Evolutionary conservation across 2,113 vertebrate species (phyloP).

Genomic region (Eurystomus gularis): DNA sequence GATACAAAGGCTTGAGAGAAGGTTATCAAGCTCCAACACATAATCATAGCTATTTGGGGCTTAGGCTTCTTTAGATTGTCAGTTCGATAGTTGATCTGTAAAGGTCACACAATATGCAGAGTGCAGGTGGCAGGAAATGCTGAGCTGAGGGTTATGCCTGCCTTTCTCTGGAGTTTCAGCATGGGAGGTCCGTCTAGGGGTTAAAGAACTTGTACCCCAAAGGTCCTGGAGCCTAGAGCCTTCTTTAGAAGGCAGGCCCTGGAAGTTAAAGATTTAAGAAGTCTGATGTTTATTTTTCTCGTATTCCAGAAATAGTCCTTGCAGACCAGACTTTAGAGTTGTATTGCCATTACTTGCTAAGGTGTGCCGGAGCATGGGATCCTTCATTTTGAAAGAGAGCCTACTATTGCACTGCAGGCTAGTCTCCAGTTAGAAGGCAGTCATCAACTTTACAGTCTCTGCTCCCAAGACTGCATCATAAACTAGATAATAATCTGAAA

Average conservation of each 20-base stretch:
- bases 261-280: neutral
- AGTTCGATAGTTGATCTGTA: neutral
- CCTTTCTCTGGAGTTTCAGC: neutral
- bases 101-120: neutral
- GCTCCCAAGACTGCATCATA: neutral
- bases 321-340: neutral
- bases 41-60: neutral
- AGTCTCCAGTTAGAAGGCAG: neutral
- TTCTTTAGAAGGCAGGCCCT: neutral
- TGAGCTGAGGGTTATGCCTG: neutral
- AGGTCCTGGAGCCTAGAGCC: neutral
- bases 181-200: neutral
- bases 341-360: neutral
- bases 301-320: neutral
- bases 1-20: neutral
- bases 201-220: neutral
- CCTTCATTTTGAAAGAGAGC: neutral
- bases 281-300: neutral
- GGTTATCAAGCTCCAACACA: neutral
- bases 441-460: neutral
- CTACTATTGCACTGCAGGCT: neutral
- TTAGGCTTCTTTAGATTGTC: neutral
- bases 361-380: neutral
- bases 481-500: neutral
- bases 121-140: neutral